These are phyloP conservation scores for Coccyzus lansbergi DNA, from an alignment of 2,797 vertebrate species.

Conservation along the genomic window DNA sequence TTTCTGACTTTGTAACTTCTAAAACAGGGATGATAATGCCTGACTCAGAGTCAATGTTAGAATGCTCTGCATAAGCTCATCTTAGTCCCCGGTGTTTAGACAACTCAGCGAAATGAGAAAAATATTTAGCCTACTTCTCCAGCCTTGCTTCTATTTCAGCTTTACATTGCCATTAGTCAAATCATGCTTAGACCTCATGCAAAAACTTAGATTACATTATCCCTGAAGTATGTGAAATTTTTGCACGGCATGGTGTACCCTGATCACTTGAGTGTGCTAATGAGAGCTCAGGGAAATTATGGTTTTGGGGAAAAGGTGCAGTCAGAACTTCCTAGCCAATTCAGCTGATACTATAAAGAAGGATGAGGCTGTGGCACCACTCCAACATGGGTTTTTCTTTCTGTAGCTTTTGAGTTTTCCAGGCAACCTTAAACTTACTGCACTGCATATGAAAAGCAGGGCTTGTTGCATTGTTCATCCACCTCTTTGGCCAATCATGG, in stretches of 20 bases:
- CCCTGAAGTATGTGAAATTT: not conserved
- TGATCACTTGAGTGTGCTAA: not conserved
- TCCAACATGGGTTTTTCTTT: not conserved
- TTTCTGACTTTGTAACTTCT: not conserved
- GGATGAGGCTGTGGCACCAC: not conserved
- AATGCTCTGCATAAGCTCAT: constrained; percentile 9
- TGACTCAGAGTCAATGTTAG: constrained; percentile 23
- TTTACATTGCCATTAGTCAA: not conserved
- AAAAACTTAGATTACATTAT: not conserved
- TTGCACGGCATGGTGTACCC: not conserved
- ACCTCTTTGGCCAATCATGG: not conserved
- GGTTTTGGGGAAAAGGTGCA: not conserved
- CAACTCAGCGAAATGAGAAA: constrained; percentile 12
- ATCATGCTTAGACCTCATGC: not conserved
- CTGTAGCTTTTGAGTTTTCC: not conserved
- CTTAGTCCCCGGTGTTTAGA: not conserved
- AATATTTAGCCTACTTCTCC: constrained; percentile 8
- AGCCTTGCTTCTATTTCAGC: constrained; percentile 2
- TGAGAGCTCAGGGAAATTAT: not conserved
- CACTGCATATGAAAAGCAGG: not conserved
- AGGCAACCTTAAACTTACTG: not conserved
- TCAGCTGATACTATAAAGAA: not conserved
- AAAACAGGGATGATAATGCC: constrained; percentile 18
- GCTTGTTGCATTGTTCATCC: not conserved
- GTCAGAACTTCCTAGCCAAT: not conserved